Evolutionary conservation across 2,888 invertebrate genomes (phyloP).

Genomic region (Agrenia bidenticulata): DNA sequence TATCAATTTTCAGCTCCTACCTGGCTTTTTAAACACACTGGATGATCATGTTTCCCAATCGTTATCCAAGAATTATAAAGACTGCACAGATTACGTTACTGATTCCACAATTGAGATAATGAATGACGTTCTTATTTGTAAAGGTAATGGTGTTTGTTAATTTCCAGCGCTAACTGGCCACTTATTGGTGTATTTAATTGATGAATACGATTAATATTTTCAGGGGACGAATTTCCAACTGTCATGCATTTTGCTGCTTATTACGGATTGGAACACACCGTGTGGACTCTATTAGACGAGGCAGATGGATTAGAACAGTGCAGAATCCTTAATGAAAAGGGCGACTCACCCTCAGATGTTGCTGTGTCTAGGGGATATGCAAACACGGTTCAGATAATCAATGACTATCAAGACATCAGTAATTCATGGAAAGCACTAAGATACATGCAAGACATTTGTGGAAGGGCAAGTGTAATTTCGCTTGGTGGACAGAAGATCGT

Average conservation of each 20-base stretch:
- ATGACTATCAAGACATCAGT: conserved; percentile 46
- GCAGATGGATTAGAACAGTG: conserved; percentile 50
- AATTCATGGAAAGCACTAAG: conserved; percentile 39
- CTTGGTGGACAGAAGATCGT: not conserved
- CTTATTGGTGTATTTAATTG: not conserved
- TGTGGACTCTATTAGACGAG: conserved; percentile 44
- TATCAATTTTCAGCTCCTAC: conserved; percentile 32
- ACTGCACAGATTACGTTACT: conserved; percentile 41
- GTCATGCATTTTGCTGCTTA: conserved; percentile 51
- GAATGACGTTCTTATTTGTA: conserved; percentile 50
- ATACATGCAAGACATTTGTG: conserved; percentile 39
- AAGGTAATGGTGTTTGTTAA: conserved; percentile 20
- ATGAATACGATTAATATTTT: not conserved
- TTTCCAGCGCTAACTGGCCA: too few species aligned
- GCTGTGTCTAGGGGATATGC: conserved; percentile 36
- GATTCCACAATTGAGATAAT: conserved; percentile 49
- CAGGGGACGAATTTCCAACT: conserved; percentile 47
- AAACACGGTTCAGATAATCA: conserved; percentile 36
- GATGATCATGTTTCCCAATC: conserved; percentile 47
- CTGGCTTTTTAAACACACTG: conserved; percentile 42
- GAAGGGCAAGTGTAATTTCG: conserved; percentile 13
- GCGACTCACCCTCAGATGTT: conserved; percentile 44
- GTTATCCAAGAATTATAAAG: conserved; percentile 41
- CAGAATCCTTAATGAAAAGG: conserved; percentile 36
- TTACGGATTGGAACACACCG: conserved; percentile 49